These are phyloP conservation scores for Heteromormyrus szaboi DNA, from an alignment of 2,797 vertebrate species.

Conservation along the genomic window DNA sequence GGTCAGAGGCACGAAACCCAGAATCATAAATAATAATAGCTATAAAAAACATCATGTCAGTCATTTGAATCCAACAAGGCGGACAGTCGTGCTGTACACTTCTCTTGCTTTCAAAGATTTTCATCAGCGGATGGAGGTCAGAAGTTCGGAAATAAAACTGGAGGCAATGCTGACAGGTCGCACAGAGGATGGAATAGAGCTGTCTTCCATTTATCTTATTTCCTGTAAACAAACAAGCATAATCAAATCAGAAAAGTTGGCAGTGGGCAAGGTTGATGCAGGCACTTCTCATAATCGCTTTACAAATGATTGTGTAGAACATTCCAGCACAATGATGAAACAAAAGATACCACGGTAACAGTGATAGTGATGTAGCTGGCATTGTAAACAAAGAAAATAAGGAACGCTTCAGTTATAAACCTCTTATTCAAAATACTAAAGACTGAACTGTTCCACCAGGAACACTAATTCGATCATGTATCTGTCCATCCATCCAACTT, in stretches of 20 bases:
- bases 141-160: constrained; percentile 27
- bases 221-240: constrained; percentile 57
- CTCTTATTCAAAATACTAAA: not conserved
- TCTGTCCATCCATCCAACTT: not conserved
- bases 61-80: constrained; percentile 45
- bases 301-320: not conserved
- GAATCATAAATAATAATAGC: constrained; percentile 67
- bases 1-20: constrained; percentile 40
- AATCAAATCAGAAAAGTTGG: constrained; percentile 15
- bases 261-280: not conserved
- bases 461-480: not conserved
- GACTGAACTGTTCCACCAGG: not conserved
- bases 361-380: not conserved
- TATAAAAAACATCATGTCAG: constrained; percentile 36
- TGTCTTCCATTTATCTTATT: constrained; percentile 60
- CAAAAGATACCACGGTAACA: not conserved
- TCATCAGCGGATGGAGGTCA: constrained; percentile 32
- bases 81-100: constrained; percentile 45
- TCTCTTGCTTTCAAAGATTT: constrained; percentile 40
- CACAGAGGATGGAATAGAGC: constrained; percentile 16
- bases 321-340: not conserved
- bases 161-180: constrained; percentile 36
- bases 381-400: not conserved
- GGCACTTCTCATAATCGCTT: not conserved
- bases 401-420: not conserved